phyloP scores from a whole-genome alignment of 2,797 vertebrate genomes.

The Anabacerthia variegaticeps region DNA sequence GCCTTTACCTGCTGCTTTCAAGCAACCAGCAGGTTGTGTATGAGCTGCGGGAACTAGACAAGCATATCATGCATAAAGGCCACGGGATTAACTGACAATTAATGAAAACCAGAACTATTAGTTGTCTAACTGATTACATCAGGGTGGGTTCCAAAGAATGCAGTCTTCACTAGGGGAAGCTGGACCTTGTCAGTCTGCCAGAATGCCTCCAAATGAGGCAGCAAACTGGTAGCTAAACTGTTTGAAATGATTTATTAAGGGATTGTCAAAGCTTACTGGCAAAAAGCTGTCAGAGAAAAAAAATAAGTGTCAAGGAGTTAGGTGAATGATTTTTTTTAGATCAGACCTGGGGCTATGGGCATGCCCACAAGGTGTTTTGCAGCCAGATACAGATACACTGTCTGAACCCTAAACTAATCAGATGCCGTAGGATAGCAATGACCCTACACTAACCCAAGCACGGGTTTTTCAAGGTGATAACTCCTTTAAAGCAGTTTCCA shows the following conservation, averaged over 20 bases:
- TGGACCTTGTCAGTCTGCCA: neutral
- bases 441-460: neutral
- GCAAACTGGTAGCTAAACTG: neutral
- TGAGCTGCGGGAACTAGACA: neutral
- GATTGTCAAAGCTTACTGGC: neutral
- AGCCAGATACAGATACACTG: neutral
- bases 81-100: neutral
- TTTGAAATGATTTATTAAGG: neutral
- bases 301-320: neutral
- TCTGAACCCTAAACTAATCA: conserved; percentile 20
- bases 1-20: neutral
- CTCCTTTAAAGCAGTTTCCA: neutral
- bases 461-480: conserved; percentile 30
- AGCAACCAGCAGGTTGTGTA: neutral
- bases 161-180: neutral
- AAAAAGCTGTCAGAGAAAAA: neutral
- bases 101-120: neutral
- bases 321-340: neutral
- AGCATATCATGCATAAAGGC: neutral
- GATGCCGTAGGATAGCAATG: neutral
- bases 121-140: neutral
- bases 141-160: neutral
- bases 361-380: neutral
- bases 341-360: neutral
- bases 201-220: neutral